phyloP scores from a whole-genome alignment of 1,140 invertebrate species.

The Neomicropteryx cornuta region DNA sequence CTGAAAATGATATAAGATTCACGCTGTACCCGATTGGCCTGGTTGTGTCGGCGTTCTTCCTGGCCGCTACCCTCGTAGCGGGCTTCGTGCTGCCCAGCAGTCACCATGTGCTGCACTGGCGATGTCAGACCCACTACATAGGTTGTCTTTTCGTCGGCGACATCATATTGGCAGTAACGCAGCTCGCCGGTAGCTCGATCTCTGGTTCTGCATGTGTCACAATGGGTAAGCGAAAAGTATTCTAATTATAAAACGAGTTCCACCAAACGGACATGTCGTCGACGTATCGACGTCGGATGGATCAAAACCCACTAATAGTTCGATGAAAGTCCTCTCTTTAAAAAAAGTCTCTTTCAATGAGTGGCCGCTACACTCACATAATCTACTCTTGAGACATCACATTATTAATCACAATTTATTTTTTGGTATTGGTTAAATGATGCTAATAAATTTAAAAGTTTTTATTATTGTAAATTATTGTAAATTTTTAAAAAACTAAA shows the following conservation, averaged over 20 bases:
- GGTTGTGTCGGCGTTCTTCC: slow-evolving; percentile 63
- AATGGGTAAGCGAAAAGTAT: slow-evolving; percentile 59
- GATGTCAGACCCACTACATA: slow-evolving; percentile 74
- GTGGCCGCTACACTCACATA: too few relatives aligned
- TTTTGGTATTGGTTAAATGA: too few relatives aligned
- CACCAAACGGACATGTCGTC: too few relatives aligned
- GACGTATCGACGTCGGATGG: too few relatives aligned
- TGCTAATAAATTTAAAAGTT: too few relatives aligned
- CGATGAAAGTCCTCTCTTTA: too few relatives aligned
- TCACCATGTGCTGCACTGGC: slow-evolving; percentile 75
- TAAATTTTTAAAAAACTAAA: too few relatives aligned
- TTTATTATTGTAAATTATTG: too few relatives aligned
- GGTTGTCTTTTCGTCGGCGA: slow-evolving; percentile 67
- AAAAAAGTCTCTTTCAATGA: too few relatives aligned
- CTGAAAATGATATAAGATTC: slow-evolving; percentile 42
- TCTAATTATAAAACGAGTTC: neutral
- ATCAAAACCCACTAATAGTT: too few relatives aligned
- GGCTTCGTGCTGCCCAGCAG: slow-evolving; percentile 64
- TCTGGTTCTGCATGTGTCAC: slow-evolving; percentile 45
- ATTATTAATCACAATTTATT: too few relatives aligned
- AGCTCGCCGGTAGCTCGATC: slow-evolving; percentile 47
- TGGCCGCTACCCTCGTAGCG: slow-evolving; percentile 62
- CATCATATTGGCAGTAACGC: slow-evolving; percentile 61
- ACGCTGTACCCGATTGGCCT: slow-evolving; percentile 62
- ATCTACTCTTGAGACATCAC: too few relatives aligned